Evolutionary conservation across 2,888 invertebrate genomes (phyloP), one percentile per base, ranked within the genome.

Genomic region (Agrenia bidenticulata): DNA sequence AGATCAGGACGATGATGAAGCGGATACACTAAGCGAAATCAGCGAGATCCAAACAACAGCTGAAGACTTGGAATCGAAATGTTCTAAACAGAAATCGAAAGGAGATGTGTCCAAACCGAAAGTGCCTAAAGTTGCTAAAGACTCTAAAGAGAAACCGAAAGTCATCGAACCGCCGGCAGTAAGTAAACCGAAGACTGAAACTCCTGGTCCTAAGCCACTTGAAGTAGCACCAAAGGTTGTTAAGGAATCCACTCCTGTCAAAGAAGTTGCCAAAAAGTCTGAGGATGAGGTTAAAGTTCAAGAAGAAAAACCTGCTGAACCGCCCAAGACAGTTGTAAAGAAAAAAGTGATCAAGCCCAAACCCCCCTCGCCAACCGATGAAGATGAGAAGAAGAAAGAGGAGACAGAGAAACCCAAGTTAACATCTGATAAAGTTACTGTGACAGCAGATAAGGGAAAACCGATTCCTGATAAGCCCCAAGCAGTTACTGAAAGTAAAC

Each of bases 321-420:
- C 75, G 2, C 23, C 51, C 17, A 51, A n/a, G 24, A 54, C 45
- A 23, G 59, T 63, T 21, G 51, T 66, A 13, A 67, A 70, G 53
- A 63, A 66, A 51, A 64, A 64, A 24, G 53, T 66, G 57, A 56
- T 78, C 92, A 93, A 80, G 84, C 89, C 61, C 88, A 74, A 63
- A 15, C 61, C 74, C 7, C 67, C 74, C 9, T 66, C 65, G 4
- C n/a, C 45, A 19, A 32, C 32, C 32, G 32, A 32, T 32, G 32
- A 32, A 32, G 45, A 45, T 15, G 45, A 45, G 27, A 89, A 79
- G 89, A 45, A 45, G 45, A 55, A 58, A 21, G 58, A 67, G n/a
- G 45, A 50, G 4, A n/a, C 15, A 2, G 24, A 49, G 49, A 55
- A 55, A 51, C 11, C 26, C 9, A 51, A 51, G 23, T 4, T 7